Percentiles rank a stretch among this genome's conserved stretches.
Conservation (phyloP, 2,888 invertebrate genomes). For the Allolobophora icterica region DNA sequence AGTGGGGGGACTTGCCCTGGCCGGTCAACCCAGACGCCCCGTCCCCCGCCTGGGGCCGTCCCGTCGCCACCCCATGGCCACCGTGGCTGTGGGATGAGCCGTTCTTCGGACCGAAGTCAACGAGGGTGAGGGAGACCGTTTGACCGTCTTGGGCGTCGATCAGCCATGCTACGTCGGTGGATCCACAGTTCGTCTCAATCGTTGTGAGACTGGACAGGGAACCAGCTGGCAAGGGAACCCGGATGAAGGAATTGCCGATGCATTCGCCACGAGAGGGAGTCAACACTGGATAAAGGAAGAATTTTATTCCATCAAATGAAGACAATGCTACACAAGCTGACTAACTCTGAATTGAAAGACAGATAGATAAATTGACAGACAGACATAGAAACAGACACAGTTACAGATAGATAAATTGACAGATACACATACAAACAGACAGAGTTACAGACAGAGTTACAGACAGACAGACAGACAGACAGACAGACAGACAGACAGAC, state of each 20-base stretch:
- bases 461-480: too few species aligned
- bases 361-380: not conserved
- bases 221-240: constrained; percentile 29
- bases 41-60: not conserved
- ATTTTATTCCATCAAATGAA: not conserved
- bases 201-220: constrained; percentile 29
- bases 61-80: not conserved
- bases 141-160: constrained; percentile 35
- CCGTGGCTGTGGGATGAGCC: not conserved
- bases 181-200: constrained; percentile 29
- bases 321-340: not conserved
- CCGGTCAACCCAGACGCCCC: not conserved
- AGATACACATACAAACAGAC: too few species aligned
- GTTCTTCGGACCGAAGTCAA: constrained; percentile 27
- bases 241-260: constrained; percentile 32
- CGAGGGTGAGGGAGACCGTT: constrained; percentile 32
- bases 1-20: not conserved
- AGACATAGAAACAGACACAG: not conserved
- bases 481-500: too few species aligned
- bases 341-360: not conserved
- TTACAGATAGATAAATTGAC: too few species aligned
- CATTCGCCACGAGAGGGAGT: constrained; percentile 19
- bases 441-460: too few species aligned
- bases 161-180: constrained; percentile 32
- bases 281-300: constrained; percentile 23